Conservation (phyloP, 2,113 vertebrate genomes). For the Pyrgilauda ruficollis region DNA sequence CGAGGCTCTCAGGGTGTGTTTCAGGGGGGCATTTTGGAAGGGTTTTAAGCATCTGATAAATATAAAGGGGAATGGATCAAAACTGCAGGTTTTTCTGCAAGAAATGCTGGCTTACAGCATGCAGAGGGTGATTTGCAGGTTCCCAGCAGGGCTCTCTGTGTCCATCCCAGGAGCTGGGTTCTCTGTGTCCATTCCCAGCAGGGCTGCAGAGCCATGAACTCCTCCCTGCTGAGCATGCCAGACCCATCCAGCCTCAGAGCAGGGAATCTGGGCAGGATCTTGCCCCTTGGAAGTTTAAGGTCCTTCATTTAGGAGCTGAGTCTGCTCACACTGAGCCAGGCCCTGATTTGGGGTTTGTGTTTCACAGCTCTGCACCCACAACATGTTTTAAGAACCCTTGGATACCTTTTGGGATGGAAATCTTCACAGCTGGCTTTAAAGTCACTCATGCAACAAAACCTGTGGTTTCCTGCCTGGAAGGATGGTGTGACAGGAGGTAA, state of each 20-base stretch:
- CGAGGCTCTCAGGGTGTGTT: background rate
- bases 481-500: background rate
- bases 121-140: background rate
- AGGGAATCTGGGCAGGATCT: background rate
- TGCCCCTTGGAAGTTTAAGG: background rate
- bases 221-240: background rate
- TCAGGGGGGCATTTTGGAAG: background rate
- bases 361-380: background rate
- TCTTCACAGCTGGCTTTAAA: background rate
- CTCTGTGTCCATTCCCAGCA: background rate
- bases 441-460: background rate
- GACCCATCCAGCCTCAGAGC: background rate
- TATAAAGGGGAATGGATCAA: background rate
- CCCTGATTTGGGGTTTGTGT: background rate
- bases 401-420: background rate
- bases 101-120: background rate
- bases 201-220: background rate
- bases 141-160: background rate
- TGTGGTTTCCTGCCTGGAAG: background rate
- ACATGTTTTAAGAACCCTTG: background rate
- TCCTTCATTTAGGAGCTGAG: background rate
- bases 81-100: background rate
- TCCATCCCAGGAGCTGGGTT: background rate
- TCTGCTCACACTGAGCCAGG: background rate
- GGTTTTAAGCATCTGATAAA: background rate